A percentile compares a stretch with the other conserved stretches of the same genome.
phyloP scores from a whole-genome alignment of 2,888 invertebrate genomes.

The Poecilobothrus nobilitatus region DNA sequence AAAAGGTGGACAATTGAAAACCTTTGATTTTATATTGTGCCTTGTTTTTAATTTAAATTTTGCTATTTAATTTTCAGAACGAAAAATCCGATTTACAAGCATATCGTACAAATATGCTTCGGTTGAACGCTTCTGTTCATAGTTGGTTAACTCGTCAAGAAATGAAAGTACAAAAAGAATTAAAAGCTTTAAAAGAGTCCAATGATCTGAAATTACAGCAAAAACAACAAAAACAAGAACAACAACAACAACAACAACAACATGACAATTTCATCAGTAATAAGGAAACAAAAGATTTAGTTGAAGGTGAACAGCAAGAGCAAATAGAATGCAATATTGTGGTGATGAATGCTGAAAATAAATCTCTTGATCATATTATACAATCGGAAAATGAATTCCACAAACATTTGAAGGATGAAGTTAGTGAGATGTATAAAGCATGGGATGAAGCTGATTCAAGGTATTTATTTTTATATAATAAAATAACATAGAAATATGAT shows the following conservation, averaged over 20 bases:
- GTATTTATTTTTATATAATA: too few relatives aligned
- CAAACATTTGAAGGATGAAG: conserved; percentile 54
- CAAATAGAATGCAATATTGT: background rate
- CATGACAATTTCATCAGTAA: conserved; percentile 5
- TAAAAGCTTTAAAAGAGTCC: conserved; percentile 32
- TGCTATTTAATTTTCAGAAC: conserved; percentile 31
- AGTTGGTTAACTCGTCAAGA: conserved; percentile 45
- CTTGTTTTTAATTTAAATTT: conserved; percentile 11
- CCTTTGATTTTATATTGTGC: too few relatives aligned
- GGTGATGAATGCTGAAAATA: background rate
- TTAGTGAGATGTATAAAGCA: conserved; percentile 60
- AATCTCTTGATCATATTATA: conserved; percentile 28
- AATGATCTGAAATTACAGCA: conserved; percentile 27
- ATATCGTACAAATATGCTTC: conserved; percentile 44
- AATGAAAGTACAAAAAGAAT: conserved; percentile 36
- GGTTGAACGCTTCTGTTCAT: conserved; percentile 45
- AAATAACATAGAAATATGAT: conserved; percentile 7
- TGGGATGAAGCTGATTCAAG: conserved; percentile 62
- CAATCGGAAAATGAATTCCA: conserved; percentile 42
- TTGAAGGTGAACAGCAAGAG: conserved; percentile 14
- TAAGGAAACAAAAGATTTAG: conserved; percentile 6
- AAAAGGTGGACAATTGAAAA: background rate
- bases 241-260: conserved; percentile 16
- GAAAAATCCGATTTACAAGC: conserved; percentile 41
- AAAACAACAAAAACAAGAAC: conserved; percentile 10